These are phyloP conservation scores for Malurus elegans DNA, from an alignment of 2,113 vertebrate genomes.

Conservation along the genomic window DNA sequence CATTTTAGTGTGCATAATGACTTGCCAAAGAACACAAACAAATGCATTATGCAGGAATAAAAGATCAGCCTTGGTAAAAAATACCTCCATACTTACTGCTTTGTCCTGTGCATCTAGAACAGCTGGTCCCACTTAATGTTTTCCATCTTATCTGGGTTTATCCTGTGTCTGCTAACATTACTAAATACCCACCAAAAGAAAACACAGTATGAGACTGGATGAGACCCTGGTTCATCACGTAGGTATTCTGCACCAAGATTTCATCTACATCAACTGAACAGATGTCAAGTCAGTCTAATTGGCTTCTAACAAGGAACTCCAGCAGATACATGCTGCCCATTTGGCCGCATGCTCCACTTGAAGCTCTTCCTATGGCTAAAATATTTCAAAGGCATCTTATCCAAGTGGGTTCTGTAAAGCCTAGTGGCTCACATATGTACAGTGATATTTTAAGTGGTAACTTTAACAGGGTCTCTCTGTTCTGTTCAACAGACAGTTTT, in stretches of 20 bases:
- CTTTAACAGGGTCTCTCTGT: background rate
- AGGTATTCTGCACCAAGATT: background rate
- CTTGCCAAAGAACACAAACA: conserved; percentile 15
- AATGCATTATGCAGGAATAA: background rate
- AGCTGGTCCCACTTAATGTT: background rate
- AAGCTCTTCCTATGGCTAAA: background rate
- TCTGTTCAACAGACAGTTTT: background rate
- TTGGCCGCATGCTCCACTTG: background rate
- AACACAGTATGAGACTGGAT: background rate
- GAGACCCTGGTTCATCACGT: background rate
- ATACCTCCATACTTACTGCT: background rate
- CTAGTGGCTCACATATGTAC: background rate
- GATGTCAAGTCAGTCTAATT: background rate
- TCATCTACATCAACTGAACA: background rate
- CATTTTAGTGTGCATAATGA: background rate
- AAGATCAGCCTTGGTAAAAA: background rate
- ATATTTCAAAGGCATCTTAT: background rate
- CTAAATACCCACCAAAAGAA: background rate
- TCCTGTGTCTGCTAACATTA: background rate
- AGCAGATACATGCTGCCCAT: rapidly evolving
- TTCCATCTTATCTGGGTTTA: conserved; percentile 1
- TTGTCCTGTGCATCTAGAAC: background rate
- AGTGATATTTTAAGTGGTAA: background rate
- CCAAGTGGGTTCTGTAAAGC: background rate
- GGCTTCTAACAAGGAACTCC: background rate